These are phyloP conservation scores for Pangasianodon hypophthalmus DNA, from an alignment of 2,113 vertebrate species.

Conservation along the genomic window DNA sequence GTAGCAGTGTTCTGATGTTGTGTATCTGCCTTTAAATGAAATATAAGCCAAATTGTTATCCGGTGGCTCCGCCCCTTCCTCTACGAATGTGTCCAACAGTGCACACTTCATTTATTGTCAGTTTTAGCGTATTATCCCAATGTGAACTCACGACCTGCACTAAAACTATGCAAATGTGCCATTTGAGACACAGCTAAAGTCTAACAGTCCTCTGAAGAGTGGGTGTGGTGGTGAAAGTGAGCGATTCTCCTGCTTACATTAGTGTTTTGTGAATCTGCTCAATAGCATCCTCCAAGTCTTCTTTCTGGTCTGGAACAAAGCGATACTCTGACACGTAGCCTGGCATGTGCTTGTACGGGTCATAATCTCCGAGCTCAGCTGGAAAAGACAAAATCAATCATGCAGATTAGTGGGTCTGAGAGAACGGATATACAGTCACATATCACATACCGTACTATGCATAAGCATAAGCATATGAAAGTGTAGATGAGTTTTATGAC, in stretches of 20 bases:
- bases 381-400: conserved; percentile 32
- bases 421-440: neutral
- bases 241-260: conserved; percentile 70
- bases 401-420: neutral
- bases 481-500: neutral
- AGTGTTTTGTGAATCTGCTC: conserved; percentile 85
- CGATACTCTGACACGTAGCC: conserved; percentile 87
- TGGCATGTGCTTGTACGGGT: conserved; percentile 79
- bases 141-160: neutral
- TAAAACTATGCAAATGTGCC: neutral
- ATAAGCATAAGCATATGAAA: neutral
- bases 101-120: neutral
- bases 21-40: neutral
- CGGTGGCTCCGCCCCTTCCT: neutral
- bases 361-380: conserved; percentile 89
- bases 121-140: neutral
- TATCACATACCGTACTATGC: neutral
- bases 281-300: conserved; percentile 85
- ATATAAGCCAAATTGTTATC: neutral
- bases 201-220: neutral
- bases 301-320: conserved; percentile 88
- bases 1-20: neutral
- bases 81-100: neutral
- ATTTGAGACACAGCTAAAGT: neutral
- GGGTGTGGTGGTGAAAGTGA: neutral